Evolutionary conservation across 2,888 invertebrate genomes (phyloP).

Genomic region (Melipona beecheii): DNA sequence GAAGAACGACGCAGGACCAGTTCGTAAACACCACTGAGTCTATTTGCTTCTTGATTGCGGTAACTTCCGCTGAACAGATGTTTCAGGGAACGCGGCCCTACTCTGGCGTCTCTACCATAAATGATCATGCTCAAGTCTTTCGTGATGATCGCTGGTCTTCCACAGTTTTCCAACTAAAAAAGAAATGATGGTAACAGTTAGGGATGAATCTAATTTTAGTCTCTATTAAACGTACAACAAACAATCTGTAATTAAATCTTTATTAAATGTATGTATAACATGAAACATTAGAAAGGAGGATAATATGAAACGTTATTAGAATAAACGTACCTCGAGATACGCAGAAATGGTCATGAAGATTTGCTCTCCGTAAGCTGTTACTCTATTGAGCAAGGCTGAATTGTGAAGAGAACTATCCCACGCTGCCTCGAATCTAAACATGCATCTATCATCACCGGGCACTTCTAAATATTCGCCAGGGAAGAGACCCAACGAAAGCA

Average conservation of each 20-base stretch:
- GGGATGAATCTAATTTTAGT: background rate
- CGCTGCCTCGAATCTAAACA: constrained; percentile 99
- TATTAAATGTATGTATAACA: background rate
- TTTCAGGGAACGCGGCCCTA: constrained; percentile 91
- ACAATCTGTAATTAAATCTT: no score
- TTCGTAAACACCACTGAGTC: constrained; percentile 98
- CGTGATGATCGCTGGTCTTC: constrained; percentile 98
- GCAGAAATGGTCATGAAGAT: constrained; percentile 99
- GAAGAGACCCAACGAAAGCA: constrained; percentile 98
- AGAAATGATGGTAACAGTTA: background rate
- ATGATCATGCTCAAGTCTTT: constrained; percentile 99
- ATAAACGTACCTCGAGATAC: constrained; percentile 93
- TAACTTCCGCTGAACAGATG: constrained; percentile 93
- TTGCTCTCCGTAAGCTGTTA: constrained; percentile 97
- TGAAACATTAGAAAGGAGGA: background rate
- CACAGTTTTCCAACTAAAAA: constrained; percentile 96
- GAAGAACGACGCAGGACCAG: constrained; percentile 96
- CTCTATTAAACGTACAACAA: background rate
- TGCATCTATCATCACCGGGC: constrained; percentile 94
- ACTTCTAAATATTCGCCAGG: constrained; percentile 96
- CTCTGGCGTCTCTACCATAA: constrained; percentile 97
- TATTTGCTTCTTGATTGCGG: constrained; percentile 95
- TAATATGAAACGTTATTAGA: no score
- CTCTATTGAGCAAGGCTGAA: constrained; percentile 96
- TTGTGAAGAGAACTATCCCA: constrained; percentile 99